Base-by-base conservation (phyloP, 1,140 invertebrate genomes). In the Drosophila yakuba region DNA sequence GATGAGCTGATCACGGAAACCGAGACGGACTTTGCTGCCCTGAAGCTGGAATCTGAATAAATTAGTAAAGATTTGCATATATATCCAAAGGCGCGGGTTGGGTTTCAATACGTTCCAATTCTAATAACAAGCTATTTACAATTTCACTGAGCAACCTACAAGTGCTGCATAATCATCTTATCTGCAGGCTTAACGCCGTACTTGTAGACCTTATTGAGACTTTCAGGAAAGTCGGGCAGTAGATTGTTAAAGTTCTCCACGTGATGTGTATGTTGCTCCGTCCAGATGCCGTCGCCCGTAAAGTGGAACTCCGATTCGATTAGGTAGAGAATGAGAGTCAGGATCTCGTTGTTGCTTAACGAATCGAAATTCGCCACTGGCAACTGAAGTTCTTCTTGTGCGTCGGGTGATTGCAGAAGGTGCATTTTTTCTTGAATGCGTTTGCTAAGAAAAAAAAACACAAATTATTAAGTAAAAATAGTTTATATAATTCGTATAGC, bases 231-330 rank as follows among this genome's bases (percentile, higher is more conserved):
- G 57, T 91, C 90, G 0, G 91, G 91, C 32, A 92, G 35, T 23
- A 92, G 55, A 58, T 91, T 92, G 54, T 92, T 91, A 12, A 92
- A 92, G 55, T 92, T 92, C 35, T 92, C 91, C 5, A 92, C 89
- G 45, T 91, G 90, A 61, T 91, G 86, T 7, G 75, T 73, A 50
- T 91, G 85, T 43, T 90, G 85, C 48, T 91, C 90, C 2, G 91
- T 92, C 86, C 93, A 93, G 45, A 93, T 89, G 25, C 93, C 93
- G 78, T 93, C 92, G n/a, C 93, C 93, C 12, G 93, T 92, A 41
- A 93, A 93, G 80, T 93, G 93, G 58, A 86, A 90, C 66, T 92
- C 83, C 0, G 78, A 80, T 80, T 93, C 93, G n/a, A 93, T 90
- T 8, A 91, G 88, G 76, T 93, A 93, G 8, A 93, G 56, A 43